These are phyloP conservation scores for Platycercus adscitus DNA, from an alignment of 2,113 vertebrate species.

Conservation along the genomic window DNA sequence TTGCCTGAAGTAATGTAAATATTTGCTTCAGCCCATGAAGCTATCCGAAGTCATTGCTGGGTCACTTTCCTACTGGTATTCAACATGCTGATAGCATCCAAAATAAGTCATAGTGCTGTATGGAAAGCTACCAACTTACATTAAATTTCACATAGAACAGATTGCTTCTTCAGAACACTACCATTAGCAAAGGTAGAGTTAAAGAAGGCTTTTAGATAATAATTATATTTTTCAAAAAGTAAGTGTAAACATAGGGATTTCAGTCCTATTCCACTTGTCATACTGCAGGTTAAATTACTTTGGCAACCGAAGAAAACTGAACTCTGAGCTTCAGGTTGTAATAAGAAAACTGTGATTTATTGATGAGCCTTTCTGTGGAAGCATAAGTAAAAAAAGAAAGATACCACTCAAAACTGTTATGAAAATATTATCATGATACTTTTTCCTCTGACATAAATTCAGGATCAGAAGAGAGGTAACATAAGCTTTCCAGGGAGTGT, in stretches of 20 bases:
- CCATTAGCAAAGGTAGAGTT: not conserved
- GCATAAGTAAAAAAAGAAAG: not conserved
- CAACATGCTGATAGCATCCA: not conserved
- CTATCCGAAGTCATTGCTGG: conserved; percentile 19
- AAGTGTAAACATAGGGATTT: not conserved
- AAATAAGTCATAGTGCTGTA: not conserved
- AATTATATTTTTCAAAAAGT: not conserved
- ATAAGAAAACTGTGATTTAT: not conserved
- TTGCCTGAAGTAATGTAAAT: conserved; percentile 51
- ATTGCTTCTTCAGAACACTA: not conserved
- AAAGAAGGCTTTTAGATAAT: not conserved
- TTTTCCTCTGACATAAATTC: not conserved
- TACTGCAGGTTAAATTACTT: not conserved
- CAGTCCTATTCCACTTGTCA: not conserved
- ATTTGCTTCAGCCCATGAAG: conserved; percentile 41
- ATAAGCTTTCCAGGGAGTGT: not conserved
- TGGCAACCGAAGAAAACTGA: not conserved
- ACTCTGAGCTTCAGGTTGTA: not conserved
- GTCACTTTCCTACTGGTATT: conserved; percentile 27
- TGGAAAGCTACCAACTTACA: not conserved
- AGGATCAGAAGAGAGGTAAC: not conserved
- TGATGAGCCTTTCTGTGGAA: not conserved
- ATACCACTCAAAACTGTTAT: not conserved
- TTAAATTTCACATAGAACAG: not conserved
- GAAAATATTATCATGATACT: not conserved